phyloP scores from a whole-genome alignment of 2,113 vertebrate species.

The Chelonoidis abingdonii region DNA sequence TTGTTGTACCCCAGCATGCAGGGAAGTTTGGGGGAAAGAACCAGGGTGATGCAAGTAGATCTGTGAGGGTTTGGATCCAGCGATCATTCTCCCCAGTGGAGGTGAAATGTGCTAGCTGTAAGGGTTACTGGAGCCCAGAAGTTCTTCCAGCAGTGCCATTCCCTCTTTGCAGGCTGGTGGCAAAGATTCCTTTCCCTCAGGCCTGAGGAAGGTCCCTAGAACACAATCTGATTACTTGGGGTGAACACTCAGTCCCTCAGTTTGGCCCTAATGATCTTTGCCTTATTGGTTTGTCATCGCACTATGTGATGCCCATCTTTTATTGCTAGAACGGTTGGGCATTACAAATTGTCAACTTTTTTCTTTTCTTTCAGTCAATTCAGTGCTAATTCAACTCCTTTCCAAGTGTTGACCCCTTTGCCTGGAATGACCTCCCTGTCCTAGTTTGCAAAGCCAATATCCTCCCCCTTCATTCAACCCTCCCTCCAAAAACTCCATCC shows the following conservation, averaged over 20 bases:
- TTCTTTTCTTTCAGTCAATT: neutral
- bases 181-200: neutral
- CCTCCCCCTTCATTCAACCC: neutral
- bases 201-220: neutral
- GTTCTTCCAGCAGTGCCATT: neutral
- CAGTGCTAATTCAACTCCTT: neutral
- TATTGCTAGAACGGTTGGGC: neutral
- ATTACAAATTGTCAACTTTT: neutral
- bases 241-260: neutral
- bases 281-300: neutral
- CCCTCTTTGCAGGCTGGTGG: neutral
- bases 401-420: neutral
- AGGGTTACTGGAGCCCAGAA: neutral
- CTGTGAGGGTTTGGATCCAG: neutral
- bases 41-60: neutral
- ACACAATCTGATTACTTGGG: neutral
- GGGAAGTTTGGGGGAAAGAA: neutral
- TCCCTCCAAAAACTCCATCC: neutral
- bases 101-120: neutral
- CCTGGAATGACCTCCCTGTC: neutral
- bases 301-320: neutral
- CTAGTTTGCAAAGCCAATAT: neutral
- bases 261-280: neutral
- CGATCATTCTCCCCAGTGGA: fast-evolving
- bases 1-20: fast-evolving